Base-by-base conservation (phyloP, 2,888 invertebrate species). In the Hofmannophila pseudospretella region DNA sequence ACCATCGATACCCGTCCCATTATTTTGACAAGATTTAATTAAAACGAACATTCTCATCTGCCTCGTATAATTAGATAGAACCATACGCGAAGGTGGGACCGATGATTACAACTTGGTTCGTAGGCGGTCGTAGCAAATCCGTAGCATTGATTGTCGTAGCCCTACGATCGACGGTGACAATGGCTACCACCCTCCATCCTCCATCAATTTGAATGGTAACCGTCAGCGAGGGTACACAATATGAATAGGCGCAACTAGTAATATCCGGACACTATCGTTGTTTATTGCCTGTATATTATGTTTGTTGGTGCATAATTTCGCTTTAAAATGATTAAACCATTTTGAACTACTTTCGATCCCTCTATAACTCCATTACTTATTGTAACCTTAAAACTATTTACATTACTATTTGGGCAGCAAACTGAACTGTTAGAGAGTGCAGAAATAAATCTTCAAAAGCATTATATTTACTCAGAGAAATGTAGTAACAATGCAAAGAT, bases 151-250 rank as follows among this genome's bases (percentile, higher is more conserved):
- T 27, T 19, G 9, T 19, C 32, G 38, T 23, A 33, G 26, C 16
- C 4, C 23, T 9, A 23, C 27, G 33, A 22, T 8, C 5, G 22
- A n/a, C n/a, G n/a, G n/a, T n/a, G 23, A 43, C 39, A 43, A 46
- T 33, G 30, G 31, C 33, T 11, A 19, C 38, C 34, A 34, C 11
- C 36, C 56, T 53, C n/a, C n/a, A n/a, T n/a, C 38, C 34, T 5
- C 16, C 16, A 58, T 65, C 57, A 48, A 49, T 44, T 52, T 58
- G 60, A 66, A 67, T 62, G 47, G 51, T 47, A 12, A 38, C 39
- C 41, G 41, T 44, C 45, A 36, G 41, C 39, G 29, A 34, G 34
- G 41, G 26, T 34, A 27, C 39, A 44, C 40, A 43, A 45, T 48
- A 42, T 55, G 47, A 50, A 52, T 54, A 44, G 47, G 34, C 38